A percentile compares a stretch with the other conserved stretches of the same genome.
These are phyloP conservation scores for Eilema griseolum DNA, from an alignment of 2,888 invertebrate genomes.

Conservation along the genomic window DNA sequence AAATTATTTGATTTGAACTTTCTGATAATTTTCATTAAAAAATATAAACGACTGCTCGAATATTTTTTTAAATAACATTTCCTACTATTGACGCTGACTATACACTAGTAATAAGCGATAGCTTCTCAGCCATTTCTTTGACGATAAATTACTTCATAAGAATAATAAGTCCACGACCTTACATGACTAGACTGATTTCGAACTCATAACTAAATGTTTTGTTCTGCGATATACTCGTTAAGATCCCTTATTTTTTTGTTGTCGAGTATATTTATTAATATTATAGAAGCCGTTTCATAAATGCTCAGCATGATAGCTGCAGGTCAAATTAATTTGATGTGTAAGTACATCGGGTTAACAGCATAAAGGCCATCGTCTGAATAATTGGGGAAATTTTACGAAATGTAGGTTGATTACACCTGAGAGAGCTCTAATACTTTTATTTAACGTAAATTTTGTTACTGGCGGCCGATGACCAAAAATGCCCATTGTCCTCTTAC, in stretches of 20 bases:
- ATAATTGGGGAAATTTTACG: neutral
- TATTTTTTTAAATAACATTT: neutral
- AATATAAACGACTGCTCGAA: too few relatives aligned
- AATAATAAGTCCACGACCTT: conserved; percentile 6
- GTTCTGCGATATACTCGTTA: conserved; percentile 6
- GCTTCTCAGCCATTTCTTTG: neutral
- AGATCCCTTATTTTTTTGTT: conserved; percentile 1
- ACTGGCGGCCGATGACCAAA: neutral
- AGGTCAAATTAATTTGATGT: neutral
- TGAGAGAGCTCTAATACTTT: neutral
- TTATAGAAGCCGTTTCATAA: conserved; percentile 2
- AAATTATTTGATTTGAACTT: too few relatives aligned
- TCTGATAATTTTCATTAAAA: too few relatives aligned
- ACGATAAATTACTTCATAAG: neutral
- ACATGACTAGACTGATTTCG: conserved; percentile 7
- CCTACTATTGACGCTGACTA: neutral
- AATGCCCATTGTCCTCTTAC: neutral
- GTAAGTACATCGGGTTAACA: neutral
- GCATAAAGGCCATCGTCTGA: neutral
- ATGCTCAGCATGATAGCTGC: conserved; percentile 5
- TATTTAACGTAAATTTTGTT: neutral
- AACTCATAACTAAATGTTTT: conserved; percentile 9
- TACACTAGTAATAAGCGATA: neutral
- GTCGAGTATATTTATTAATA: conserved; percentile 1
- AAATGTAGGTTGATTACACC: neutral